These are phyloP conservation scores for Metacarcinus magister DNA, from an alignment of 2,888 invertebrate species.

Conservation along the genomic window DNA sequence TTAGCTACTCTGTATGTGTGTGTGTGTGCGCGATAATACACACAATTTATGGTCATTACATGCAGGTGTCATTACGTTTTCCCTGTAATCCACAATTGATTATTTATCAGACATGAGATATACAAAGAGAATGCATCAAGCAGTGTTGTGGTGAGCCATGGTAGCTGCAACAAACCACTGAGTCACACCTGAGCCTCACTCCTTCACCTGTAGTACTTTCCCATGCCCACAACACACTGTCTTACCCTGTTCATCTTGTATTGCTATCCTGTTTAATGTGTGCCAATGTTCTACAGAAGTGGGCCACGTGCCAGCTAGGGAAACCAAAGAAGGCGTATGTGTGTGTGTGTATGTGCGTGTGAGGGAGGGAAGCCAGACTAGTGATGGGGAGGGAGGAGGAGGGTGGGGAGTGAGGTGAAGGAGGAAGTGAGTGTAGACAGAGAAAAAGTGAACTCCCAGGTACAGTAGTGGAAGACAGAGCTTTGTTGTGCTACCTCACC, in stretches of 20 bases:
- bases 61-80: no score
- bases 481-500: not conserved
- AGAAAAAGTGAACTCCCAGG: not conserved
- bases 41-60: no score
- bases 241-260: not conserved
- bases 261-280: not conserved
- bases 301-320: not conserved
- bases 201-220: not conserved
- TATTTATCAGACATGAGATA: no score
- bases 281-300: not conserved
- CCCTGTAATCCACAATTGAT: no score
- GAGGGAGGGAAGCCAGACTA: not conserved
- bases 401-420: not conserved
- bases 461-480: not conserved
- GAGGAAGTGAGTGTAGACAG: not conserved
- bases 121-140: no score
- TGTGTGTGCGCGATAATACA: not conserved
- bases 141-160: no score
- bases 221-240: not conserved
- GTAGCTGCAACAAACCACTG: not conserved
- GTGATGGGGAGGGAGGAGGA: not conserved
- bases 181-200: not conserved
- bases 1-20: not conserved
- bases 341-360: not conserved
- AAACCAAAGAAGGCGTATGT: slow-evolving; percentile 14